phyloP scores from a whole-genome alignment of 1,140 invertebrate genomes.

The Euwallacea fornicatus region DNA sequence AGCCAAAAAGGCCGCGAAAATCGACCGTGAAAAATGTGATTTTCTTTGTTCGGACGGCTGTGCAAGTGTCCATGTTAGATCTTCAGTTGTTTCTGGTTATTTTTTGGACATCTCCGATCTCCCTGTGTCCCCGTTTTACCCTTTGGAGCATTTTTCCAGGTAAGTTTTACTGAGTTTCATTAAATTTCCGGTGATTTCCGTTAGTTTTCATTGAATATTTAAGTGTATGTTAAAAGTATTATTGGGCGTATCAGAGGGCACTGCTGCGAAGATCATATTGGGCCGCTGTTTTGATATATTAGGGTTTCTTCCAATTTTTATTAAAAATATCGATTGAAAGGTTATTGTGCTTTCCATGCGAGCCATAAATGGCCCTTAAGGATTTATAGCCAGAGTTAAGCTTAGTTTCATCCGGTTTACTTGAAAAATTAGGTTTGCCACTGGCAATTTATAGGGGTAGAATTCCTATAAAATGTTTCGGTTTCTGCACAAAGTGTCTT shows the following conservation, averaged over 20 bases:
- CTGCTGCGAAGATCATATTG: slow-evolving; percentile 8
- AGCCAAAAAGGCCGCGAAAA: slow-evolving; percentile 36
- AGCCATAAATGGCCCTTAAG: slow-evolving; percentile 28
- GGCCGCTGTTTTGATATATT: slow-evolving; percentile 39
- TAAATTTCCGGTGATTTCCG: neutral
- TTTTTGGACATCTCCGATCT: slow-evolving; percentile 16
- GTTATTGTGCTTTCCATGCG: slow-evolving; percentile 30
- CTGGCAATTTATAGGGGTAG: slow-evolving; percentile 28
- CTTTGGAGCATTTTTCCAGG: slow-evolving; percentile 9
- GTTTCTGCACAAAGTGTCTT: neutral
- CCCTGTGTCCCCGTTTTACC: neutral
- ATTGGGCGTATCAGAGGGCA: slow-evolving; percentile 31
- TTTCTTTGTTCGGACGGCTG: slow-evolving; percentile 34
- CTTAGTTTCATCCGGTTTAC: slow-evolving; percentile 21
- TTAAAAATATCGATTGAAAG: slow-evolving; percentile 39
- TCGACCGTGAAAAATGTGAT: slow-evolving; percentile 36
- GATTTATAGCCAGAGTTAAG: slow-evolving; percentile 29
- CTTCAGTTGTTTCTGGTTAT: slow-evolving; percentile 22
- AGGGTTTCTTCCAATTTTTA: slow-evolving; percentile 38
- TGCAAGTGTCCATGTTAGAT: slow-evolving; percentile 34
- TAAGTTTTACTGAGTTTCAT: neutral
- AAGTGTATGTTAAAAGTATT: slow-evolving; percentile 14
- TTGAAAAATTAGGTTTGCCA: slow-evolving; percentile 20
- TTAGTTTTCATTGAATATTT: slow-evolving; percentile 11
- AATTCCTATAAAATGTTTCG: slow-evolving; percentile 2